Evolutionary conservation across 2,113 vertebrate genomes (phyloP).

Genomic region (Tiliqua scincoides): DNA sequence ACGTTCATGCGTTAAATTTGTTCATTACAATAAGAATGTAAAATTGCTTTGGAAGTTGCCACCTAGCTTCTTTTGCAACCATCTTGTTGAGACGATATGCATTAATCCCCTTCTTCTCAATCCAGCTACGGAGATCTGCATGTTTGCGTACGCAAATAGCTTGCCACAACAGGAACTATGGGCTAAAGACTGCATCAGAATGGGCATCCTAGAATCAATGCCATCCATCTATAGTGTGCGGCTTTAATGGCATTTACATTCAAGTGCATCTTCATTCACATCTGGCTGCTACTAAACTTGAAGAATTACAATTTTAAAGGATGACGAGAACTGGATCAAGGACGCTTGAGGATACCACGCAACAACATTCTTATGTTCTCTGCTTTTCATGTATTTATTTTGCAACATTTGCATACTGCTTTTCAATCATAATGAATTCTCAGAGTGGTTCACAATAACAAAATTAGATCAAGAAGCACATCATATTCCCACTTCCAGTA

Average conservation of each 20-base stretch:
- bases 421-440: too few species aligned
- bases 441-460: too few species aligned
- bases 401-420: too few species aligned
- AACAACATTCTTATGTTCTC: background rate
- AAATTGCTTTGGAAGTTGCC: constrained; percentile 58
- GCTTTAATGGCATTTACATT: background rate
- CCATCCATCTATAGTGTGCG: background rate
- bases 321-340: background rate
- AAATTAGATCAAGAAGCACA: too few species aligned
- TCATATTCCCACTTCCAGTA: too few species aligned
- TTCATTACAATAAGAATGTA: constrained; percentile 69
- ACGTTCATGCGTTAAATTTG: constrained; percentile 67
- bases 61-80: constrained; percentile 57
- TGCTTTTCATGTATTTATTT: background rate
- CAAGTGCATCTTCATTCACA: background rate
- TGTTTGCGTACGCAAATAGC: background rate
- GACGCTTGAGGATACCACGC: background rate
- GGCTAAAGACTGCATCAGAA: background rate
- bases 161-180: background rate
- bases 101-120: constrained; percentile 31
- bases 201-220: background rate
- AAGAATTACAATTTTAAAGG: background rate
- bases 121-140: background rate
- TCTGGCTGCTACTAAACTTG: background rate
- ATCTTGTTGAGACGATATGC: constrained; percentile 29